These are phyloP conservation scores for Drosophila bipectinata DNA, from an alignment of 1,140 invertebrate genomes.

Conservation along the genomic window DNA sequence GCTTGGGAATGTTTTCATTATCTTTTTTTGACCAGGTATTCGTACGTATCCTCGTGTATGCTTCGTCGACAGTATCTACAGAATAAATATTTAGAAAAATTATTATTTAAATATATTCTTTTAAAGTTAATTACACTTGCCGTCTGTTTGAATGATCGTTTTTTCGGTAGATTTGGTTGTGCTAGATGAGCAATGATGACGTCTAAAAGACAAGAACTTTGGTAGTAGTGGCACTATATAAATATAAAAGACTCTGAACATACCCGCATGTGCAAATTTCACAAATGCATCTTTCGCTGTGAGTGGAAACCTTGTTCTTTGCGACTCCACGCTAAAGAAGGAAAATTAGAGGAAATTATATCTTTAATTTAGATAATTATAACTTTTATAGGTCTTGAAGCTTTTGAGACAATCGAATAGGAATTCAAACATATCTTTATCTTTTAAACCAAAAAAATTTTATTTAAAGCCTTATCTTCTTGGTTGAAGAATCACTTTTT, in stretches of 20 bases:
- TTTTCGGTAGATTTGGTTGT: conserved; percentile 65
- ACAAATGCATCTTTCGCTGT: conserved; percentile 93
- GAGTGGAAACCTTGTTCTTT: conserved; percentile 84
- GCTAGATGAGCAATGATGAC: conserved; percentile 75
- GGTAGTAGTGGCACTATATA: not conserved
- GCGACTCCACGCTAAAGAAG: conserved; percentile 70
- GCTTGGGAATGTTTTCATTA: conserved; percentile 88
- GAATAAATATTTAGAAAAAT: not conserved
- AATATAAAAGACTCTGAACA: conserved; percentile 76
- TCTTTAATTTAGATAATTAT: not conserved
- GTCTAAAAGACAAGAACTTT: conserved; percentile 31
- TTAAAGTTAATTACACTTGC: conserved; percentile 15
- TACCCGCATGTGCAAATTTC: conserved; percentile 96
- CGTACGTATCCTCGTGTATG: conserved; percentile 88
- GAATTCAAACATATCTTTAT: too few species aligned
- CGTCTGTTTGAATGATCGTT: conserved; percentile 60
- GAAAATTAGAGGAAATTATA: conserved; percentile 1
- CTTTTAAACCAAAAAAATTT: too few species aligned
- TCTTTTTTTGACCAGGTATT: conserved; percentile 93
- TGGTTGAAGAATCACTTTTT: not conserved
- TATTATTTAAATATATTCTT: not conserved
- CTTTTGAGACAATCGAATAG: too few species aligned
- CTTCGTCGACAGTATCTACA: conserved; percentile 84
- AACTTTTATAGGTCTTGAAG: too few species aligned
- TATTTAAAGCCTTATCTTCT: too few species aligned